phyloP scores from a whole-genome alignment of 2,797 vertebrate species.

The Lagocephalus sceleratus region DNA sequence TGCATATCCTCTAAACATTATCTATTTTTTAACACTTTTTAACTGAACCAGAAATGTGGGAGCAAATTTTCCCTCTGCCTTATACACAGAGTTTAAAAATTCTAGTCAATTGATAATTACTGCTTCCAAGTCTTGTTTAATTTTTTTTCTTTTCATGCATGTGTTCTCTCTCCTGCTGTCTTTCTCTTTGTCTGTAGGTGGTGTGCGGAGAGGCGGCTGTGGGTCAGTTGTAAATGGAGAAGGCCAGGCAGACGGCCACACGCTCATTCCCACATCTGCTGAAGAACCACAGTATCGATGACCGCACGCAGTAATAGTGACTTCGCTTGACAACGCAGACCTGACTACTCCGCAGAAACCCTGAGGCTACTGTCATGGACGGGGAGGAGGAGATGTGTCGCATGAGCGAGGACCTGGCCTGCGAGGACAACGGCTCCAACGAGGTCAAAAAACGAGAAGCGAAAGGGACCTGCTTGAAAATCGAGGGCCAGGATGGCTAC shows the following conservation, averaged over 20 bases:
- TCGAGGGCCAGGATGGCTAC: conserved; percentile 81
- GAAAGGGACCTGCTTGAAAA: conserved; percentile 77
- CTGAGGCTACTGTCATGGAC: conserved; percentile 75
- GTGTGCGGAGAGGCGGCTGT: conserved; percentile 39
- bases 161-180: conserved; percentile 12
- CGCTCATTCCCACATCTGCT: conserved; percentile 52
- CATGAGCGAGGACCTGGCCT: conserved; percentile 61
- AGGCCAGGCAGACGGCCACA: conserved; percentile 53
- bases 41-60: neutral
- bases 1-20: conserved; percentile 1
- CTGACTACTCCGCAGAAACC: conserved; percentile 53
- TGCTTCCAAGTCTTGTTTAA: conserved; percentile 7
- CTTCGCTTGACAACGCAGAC: conserved; percentile 60
- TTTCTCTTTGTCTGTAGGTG: conserved; percentile 32
- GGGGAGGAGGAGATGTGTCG: conserved; percentile 72
- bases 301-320: conserved; percentile 60
- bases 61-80: too few species aligned
- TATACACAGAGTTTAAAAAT: neutral
- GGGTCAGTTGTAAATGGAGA: conserved; percentile 69
- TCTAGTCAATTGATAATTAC: neutral
- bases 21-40: neutral
- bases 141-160: conserved; percentile 6
- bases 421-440: conserved; percentile 57
- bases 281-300: conserved; percentile 70
- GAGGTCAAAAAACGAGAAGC: conserved; percentile 75